Conservation (phyloP, 2,888 invertebrate species). For the Blomia tropicalis region DNA sequence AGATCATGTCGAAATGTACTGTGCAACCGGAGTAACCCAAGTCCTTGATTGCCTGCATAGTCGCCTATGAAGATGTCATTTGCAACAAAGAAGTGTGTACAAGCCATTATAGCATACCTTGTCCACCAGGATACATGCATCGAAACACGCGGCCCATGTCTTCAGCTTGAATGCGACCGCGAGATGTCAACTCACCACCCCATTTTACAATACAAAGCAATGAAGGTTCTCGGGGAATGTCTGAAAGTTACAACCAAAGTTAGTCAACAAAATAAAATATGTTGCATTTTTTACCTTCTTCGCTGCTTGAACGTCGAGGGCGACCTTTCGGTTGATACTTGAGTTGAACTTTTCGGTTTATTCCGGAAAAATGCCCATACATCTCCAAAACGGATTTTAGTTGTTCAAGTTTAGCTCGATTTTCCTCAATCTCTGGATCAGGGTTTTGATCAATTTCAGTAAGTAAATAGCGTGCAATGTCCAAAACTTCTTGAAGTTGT, state of each 20-base stretch:
- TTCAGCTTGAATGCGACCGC: slow-evolving; percentile 91
- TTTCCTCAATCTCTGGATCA: slow-evolving; percentile 85
- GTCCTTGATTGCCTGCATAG: slow-evolving; percentile 81
- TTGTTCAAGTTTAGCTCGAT: slow-evolving; percentile 89
- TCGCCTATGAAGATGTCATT: slow-evolving; percentile 41
- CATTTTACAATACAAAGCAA: slow-evolving; percentile 92
- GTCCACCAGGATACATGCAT: slow-evolving; percentile 97
- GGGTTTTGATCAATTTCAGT: slow-evolving; percentile 56
- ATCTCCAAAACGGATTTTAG: slow-evolving; percentile 97
- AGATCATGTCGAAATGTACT: slow-evolving; percentile 97
- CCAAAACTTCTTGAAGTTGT: slow-evolving; percentile 85
- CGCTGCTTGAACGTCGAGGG: slow-evolving; percentile 75
- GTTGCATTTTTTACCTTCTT: slow-evolving; percentile 47
- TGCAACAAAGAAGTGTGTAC: slow-evolving; percentile 13
- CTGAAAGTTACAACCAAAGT: slow-evolving; percentile 38
- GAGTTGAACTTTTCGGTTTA: slow-evolving; percentile 98
- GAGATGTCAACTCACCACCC: slow-evolving; percentile 97
- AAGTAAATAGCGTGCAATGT: slow-evolving; percentile 77
- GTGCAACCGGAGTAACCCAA: slow-evolving; percentile 82
- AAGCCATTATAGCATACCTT: slow-evolving; percentile 39
- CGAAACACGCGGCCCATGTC: slow-evolving; percentile 93
- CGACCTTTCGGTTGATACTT: slow-evolving; percentile 93
- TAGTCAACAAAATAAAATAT: background rate
- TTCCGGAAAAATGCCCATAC: slow-evolving; percentile 99
- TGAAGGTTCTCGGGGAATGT: slow-evolving; percentile 75